Evolutionary conservation across 2,888 invertebrate genomes (phyloP).

Genomic region (Caenorhabditis auriculariae): DNA sequence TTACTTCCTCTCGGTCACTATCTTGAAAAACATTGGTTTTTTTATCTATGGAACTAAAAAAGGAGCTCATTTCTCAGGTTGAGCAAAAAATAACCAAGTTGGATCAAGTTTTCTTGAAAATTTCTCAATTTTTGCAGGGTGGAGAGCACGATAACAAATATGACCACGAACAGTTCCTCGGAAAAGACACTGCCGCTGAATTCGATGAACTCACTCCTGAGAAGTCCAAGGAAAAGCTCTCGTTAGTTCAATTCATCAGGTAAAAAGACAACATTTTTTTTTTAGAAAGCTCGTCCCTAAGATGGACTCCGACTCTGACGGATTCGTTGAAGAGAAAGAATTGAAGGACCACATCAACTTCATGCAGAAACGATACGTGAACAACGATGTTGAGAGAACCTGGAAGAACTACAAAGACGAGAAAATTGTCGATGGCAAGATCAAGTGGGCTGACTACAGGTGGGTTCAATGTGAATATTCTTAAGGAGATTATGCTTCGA

Average conservation of each 20-base stretch:
- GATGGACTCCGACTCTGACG: slow-evolving; percentile 84
- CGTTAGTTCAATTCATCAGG: slow-evolving; percentile 56
- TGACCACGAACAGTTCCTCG: slow-evolving; percentile 95
- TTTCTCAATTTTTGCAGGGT: slow-evolving; percentile 41
- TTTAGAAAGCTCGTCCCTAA: slow-evolving; percentile 85
- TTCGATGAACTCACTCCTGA: slow-evolving; percentile 92
- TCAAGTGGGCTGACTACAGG: slow-evolving; percentile 81
- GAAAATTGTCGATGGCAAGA: slow-evolving; percentile 73
- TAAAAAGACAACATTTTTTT: neutral
- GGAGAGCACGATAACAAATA: slow-evolving; percentile 76
- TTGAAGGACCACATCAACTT: slow-evolving; percentile 92
- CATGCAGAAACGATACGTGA: slow-evolving; percentile 85
- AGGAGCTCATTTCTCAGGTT: too few species aligned
- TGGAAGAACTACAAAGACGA: slow-evolving; percentile 87
- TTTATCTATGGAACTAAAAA: too few species aligned
- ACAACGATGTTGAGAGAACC: slow-evolving; percentile 86
- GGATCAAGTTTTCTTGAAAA: slow-evolving; percentile 3
- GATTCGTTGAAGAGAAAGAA: slow-evolving; percentile 81
- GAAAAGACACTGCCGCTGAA: slow-evolving; percentile 84
- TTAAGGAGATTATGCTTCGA: too few species aligned
- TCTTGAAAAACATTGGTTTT: too few species aligned
- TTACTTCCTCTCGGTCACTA: too few species aligned
- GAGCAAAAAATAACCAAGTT: too few species aligned
- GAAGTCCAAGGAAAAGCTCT: slow-evolving; percentile 84
- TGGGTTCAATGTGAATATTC: slow-evolving; percentile 74